A percentile compares a stretch with the other conserved stretches of the same genome.
Conservation (phyloP, 2,888 invertebrate species). For the Gnatocerus cornutus region DNA sequence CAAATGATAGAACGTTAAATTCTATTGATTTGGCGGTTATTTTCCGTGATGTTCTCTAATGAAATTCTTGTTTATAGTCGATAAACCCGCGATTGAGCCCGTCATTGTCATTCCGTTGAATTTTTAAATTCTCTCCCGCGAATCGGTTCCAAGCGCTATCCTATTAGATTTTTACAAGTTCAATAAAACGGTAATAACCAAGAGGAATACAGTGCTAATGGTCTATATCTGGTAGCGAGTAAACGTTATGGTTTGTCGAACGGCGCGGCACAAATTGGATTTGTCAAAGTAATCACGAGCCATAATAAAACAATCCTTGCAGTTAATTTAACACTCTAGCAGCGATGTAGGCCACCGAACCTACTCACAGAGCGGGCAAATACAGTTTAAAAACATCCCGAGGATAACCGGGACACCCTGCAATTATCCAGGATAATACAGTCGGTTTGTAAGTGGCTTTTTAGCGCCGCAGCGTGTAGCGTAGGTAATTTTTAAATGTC, state of each 20-base stretch:
- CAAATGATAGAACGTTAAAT: too few species aligned
- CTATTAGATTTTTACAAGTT: constrained; percentile 43
- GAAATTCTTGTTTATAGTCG: background rate
- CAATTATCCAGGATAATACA: constrained; percentile 12
- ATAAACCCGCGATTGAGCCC: background rate
- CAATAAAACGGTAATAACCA: constrained; percentile 44
- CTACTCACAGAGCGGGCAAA: constrained; percentile 15
- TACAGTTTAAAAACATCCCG: constrained; percentile 20
- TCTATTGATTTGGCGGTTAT: too few species aligned
- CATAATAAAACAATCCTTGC: constrained; percentile 44
- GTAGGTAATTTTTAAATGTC: background rate
- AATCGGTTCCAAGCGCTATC: constrained; percentile 28
- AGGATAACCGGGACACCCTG: constrained; percentile 6
- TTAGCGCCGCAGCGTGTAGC: background rate
- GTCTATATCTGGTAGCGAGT: constrained; percentile 40
- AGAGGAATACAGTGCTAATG: constrained; percentile 44
- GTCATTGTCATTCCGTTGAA: background rate
- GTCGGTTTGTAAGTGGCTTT: background rate
- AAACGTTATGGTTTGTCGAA: constrained; percentile 47
- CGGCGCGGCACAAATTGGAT: constrained; percentile 44
- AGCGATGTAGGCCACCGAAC: constrained; percentile 27
- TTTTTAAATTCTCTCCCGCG: constrained; percentile 16
- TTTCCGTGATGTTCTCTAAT: background rate
- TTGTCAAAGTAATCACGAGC: constrained; percentile 46
- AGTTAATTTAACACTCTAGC: constrained; percentile 43